Conservation (phyloP, 2,888 invertebrate genomes). For the Neoaliturus tenellus region DNA sequence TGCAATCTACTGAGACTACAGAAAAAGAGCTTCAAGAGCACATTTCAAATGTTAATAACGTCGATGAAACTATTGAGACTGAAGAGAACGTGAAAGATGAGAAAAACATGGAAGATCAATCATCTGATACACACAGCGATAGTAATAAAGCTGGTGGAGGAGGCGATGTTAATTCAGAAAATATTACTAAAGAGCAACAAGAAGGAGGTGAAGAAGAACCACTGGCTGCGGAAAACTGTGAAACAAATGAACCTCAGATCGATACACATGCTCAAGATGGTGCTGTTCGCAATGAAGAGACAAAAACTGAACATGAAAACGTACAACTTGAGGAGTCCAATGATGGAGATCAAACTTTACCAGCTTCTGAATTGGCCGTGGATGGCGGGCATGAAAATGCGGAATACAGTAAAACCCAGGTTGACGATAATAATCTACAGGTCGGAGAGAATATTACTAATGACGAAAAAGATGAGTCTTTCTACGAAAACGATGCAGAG, state of each 20-base stretch:
- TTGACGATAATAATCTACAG: background rate
- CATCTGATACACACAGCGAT: slow-evolving; percentile 58
- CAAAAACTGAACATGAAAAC: slow-evolving; percentile 44
- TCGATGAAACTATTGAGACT: background rate
- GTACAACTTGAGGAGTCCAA: slow-evolving; percentile 20
- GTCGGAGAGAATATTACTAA: background rate
- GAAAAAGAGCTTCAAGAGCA: background rate
- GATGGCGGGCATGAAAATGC: background rate
- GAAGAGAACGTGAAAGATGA: slow-evolving; percentile 47
- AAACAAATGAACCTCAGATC: slow-evolving; percentile 49
- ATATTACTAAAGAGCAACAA: background rate
- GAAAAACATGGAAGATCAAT: slow-evolving; percentile 51
- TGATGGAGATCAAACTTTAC: background rate
- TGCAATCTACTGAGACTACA: background rate
- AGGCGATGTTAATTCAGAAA: background rate
- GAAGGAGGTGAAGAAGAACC: slow-evolving; percentile 34
- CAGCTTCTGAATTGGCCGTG: background rate
- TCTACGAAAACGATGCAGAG: background rate
- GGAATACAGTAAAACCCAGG: background rate
- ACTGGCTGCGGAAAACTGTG: background rate
- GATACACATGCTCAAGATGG: slow-evolving; percentile 54
- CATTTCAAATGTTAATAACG: background rate
- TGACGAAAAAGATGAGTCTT: background rate
- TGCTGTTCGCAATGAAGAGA: slow-evolving; percentile 38
- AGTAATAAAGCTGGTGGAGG: background rate